Percentiles rank a stretch among this genome's conserved stretches.
Evolutionary conservation across 2,113 vertebrate species (phyloP).

Genomic region (Mohoua ochrocephala): DNA sequence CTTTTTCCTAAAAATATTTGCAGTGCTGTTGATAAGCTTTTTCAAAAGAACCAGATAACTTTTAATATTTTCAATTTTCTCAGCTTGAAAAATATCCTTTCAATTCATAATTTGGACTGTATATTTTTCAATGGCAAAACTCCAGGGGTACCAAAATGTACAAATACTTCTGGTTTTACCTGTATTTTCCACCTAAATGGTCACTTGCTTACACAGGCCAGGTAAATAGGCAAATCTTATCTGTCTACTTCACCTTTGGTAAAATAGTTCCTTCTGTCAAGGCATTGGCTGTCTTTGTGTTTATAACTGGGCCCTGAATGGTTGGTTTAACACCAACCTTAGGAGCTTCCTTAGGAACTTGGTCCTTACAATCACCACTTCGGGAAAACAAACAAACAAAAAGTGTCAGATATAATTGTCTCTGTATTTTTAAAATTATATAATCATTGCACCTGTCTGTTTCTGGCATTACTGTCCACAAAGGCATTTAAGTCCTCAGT

Average conservation of each 20-base stretch:
- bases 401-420: background rate
- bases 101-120: background rate
- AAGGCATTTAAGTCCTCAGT: background rate
- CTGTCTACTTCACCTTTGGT: background rate
- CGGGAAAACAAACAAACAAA: background rate
- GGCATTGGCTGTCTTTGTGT: background rate
- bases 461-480: background rate
- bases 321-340: background rate
- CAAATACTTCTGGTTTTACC: background rate
- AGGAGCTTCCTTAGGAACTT: background rate
- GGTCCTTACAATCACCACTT: background rate
- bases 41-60: background rate
- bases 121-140: background rate
- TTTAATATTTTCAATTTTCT: background rate
- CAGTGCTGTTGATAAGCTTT: background rate
- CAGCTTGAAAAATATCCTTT: background rate
- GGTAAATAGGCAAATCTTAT: background rate
- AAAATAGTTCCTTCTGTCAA: background rate
- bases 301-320: background rate
- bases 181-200: background rate
- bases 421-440: background rate
- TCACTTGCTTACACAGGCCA: background rate
- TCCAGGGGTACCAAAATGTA: background rate
- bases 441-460: background rate
- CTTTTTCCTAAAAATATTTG: background rate